A percentile compares a stretch with the other conserved stretches of the same genome.
These are phyloP conservation scores for Gryon sp. DNA, from an alignment of 1,140 invertebrate species.

Conservation along the genomic window DNA sequence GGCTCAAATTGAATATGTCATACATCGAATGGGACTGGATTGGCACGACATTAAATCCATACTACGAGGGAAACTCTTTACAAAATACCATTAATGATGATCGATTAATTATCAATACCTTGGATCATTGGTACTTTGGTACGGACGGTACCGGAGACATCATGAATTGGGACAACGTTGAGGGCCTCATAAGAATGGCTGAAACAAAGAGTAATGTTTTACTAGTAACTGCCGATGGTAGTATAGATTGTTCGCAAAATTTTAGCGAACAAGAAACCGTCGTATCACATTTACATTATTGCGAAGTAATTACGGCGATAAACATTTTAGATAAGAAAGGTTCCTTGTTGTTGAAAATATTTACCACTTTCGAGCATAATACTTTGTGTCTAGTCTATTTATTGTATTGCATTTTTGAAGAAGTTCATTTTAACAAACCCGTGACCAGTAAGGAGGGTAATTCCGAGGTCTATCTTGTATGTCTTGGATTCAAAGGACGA, in stretches of 20 bases:
- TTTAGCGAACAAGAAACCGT: conserved; percentile 92
- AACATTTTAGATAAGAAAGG: conserved; percentile 86
- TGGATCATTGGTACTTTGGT: conserved; percentile 92
- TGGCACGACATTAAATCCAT: conserved; percentile 93
- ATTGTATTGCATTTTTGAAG: conserved; percentile 86
- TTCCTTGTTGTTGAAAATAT: conserved; percentile 93
- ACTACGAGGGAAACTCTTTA: conserved; percentile 91
- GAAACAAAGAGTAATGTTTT: conserved; percentile 75
- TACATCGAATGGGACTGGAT: conserved; percentile 89
- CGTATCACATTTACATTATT: conserved; percentile 88
- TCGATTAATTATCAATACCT: conserved; percentile 88
- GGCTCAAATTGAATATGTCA: conserved; percentile 82
- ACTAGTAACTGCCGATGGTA: conserved; percentile 95
- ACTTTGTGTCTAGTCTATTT: conserved; percentile 90
- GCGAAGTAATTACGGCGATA: conserved; percentile 89
- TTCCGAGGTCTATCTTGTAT: conserved; percentile 94
- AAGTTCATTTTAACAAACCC: conserved; percentile 91
- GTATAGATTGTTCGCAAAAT: conserved; percentile 90
- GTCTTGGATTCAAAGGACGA: conserved; percentile 83
- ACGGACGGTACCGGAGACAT: conserved; percentile 91
- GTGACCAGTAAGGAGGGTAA: conserved; percentile 95
- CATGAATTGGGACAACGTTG: conserved; percentile 84
- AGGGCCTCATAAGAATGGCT: conserved; percentile 80
- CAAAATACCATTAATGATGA: conserved; percentile 91
- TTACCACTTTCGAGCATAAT: conserved; percentile 92